Conservation (phyloP, 2,888 invertebrate species). For the Philaethria dido region DNA sequence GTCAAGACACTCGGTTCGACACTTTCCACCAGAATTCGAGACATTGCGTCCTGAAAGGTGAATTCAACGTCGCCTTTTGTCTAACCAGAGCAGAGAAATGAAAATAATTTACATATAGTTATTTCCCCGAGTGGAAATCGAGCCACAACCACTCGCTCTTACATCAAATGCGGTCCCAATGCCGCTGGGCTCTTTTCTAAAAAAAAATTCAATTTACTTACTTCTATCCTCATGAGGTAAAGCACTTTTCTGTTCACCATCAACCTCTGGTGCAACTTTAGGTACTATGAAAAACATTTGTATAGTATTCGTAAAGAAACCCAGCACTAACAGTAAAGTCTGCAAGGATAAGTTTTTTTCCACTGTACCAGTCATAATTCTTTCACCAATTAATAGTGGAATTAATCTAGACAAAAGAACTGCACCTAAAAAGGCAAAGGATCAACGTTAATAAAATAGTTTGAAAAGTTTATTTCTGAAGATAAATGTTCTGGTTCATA, state of each 20-base stretch:
- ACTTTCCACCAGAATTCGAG: too few species aligned
- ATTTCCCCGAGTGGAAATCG: too few species aligned
- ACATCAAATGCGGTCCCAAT: too few species aligned
- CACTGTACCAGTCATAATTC: constrained; percentile 15
- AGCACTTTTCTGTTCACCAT: constrained; percentile 28
- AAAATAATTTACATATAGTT: too few species aligned
- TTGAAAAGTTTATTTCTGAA: too few species aligned
- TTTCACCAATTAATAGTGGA: constrained; percentile 26
- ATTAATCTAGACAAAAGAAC: constrained; percentile 30
- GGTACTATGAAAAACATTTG: constrained; percentile 38
- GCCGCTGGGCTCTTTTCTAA: too few species aligned
- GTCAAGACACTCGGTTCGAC: too few species aligned
- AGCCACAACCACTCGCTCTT: too few species aligned
- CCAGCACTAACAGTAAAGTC: constrained; percentile 13
- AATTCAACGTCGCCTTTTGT: too few species aligned
- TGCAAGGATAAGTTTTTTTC: constrained; percentile 34
- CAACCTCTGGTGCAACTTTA: constrained; percentile 26
- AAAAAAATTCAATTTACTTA: constrained; percentile 23
- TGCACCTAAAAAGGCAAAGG: constrained; percentile 15
- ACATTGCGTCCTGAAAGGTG: too few species aligned
- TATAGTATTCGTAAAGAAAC: constrained; percentile 27
- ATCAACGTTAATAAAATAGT: not conserved
- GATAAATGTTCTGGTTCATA: too few species aligned
- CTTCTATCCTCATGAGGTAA: constrained; percentile 32
- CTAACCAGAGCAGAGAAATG: too few species aligned